Conservation (phyloP, 2,888 invertebrate species). For the Trypoxylon attenuatum region DNA sequence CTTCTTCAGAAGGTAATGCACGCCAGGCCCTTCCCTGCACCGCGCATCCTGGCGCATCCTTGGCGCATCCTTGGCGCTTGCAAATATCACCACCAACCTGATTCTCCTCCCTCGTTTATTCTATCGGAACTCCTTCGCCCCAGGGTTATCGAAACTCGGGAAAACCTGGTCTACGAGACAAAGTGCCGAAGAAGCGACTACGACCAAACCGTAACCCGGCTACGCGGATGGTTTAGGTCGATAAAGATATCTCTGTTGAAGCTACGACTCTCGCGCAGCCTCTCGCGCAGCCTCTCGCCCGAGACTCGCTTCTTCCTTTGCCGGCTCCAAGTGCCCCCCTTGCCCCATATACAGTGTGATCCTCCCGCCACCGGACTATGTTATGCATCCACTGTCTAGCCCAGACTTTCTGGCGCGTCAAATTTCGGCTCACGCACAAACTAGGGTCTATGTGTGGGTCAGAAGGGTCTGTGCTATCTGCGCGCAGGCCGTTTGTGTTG, state of each 20-base stretch:
- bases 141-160: slow-evolving; percentile 55
- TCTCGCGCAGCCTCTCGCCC: slow-evolving; percentile 19
- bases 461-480: too few species aligned
- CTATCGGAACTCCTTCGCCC: slow-evolving; percentile 43
- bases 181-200: slow-evolving; percentile 35
- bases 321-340: too few species aligned
- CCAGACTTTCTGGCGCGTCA: too few species aligned
- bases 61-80: too few species aligned
- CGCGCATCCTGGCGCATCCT: slow-evolving; percentile 3
- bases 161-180: too few species aligned
- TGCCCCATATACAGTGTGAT: too few species aligned
- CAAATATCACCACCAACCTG: slow-evolving; percentile 16
- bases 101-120: slow-evolving; percentile 25
- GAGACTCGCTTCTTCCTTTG: too few species aligned
- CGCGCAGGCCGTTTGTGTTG: too few species aligned
- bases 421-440: too few species aligned
- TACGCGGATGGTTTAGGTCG: slow-evolving; percentile 51
- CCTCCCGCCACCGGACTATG: too few species aligned
- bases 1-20: slow-evolving; percentile 69
- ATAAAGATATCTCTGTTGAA: slow-evolving; percentile 60
- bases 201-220: slow-evolving; percentile 56
- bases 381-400: too few species aligned
- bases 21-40: slow-evolving; percentile 40
- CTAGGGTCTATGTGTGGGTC: too few species aligned
- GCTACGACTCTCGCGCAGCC: slow-evolving; percentile 50